A percentile compares a stretch with the other conserved stretches of the same genome.
Conservation (phyloP, 2,888 invertebrate genomes). For the Balanococcus diminutus region DNA sequence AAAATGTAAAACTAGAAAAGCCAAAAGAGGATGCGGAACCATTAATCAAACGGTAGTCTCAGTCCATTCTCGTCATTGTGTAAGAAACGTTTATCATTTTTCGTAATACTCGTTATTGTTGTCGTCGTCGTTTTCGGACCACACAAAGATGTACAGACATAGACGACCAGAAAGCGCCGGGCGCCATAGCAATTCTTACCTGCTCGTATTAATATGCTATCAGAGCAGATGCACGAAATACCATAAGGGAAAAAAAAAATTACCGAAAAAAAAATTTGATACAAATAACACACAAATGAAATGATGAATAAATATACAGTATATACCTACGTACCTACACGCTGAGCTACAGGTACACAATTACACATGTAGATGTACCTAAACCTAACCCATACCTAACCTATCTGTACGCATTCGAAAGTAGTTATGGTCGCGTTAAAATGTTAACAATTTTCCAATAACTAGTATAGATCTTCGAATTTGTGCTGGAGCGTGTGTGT, state of each 20-base stretch:
- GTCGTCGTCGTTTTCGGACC: constrained; percentile 44
- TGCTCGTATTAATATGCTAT: constrained; percentile 51
- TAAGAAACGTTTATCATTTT: constrained; percentile 51
- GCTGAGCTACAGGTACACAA: too few relatives aligned
- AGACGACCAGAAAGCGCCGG: constrained; percentile 48
- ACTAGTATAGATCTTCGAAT: constrained; percentile 49
- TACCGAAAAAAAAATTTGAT: background rate
- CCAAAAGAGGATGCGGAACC: constrained; percentile 53
- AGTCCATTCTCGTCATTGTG: constrained; percentile 51
- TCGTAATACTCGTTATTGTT: constrained; percentile 46
- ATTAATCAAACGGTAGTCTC: constrained; percentile 51
- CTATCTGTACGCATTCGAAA: background rate
- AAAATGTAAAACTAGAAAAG: constrained; percentile 31
- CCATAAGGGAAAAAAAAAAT: background rate
- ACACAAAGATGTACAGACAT: constrained; percentile 51
- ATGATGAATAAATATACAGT: constrained; percentile 18
- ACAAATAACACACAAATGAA: background rate
- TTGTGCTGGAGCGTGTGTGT: background rate
- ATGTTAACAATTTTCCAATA: constrained; percentile 36
- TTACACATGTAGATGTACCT: too few relatives aligned
- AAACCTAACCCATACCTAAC: too few relatives aligned
- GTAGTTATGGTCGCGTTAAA: background rate
- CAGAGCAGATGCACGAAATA: background rate
- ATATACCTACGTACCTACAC: too few relatives aligned
- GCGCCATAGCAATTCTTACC: constrained; percentile 53